phyloP scores from a whole-genome alignment of 2,113 vertebrate genomes.

The Galeopterus variegatus region DNA sequence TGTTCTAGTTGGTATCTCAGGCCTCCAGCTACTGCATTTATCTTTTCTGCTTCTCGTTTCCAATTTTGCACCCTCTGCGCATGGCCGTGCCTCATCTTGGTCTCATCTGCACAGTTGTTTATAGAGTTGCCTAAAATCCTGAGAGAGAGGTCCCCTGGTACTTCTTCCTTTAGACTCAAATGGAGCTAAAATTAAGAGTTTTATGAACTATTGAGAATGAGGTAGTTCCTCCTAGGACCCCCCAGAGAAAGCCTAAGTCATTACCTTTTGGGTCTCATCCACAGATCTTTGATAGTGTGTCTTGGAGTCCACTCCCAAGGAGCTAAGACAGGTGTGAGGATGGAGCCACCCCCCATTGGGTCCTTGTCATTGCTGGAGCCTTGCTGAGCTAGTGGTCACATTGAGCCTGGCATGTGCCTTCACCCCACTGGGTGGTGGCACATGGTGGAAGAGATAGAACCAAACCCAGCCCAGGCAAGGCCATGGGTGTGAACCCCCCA shows the following conservation, averaged over 20 bases:
- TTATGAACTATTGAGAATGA: not conserved
- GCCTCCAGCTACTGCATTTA: not conserved
- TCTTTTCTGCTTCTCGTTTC: not conserved
- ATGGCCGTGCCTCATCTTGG: not conserved
- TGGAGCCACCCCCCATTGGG: not conserved
- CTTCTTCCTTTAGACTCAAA: not conserved
- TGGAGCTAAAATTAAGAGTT: not conserved
- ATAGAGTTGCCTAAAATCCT: not conserved
- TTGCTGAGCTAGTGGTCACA: not conserved
- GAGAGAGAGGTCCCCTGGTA: too few species aligned
- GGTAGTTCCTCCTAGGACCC: not conserved
- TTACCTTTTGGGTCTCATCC: not conserved
- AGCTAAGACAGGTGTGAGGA: not conserved
- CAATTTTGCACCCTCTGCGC: accelerated
- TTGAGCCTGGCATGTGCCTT: not conserved
- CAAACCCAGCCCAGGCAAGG: not conserved
- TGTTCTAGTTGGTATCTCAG: not conserved
- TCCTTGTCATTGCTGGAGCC: not conserved
- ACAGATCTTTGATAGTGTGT: not conserved
- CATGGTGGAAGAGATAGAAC: not conserved
- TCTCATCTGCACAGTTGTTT: too few species aligned
- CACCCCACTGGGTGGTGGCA: too few species aligned
- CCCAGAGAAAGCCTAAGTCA: not conserved
- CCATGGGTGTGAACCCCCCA: not conserved
- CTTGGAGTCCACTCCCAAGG: not conserved